A percentile compares a stretch with the other conserved stretches of the same genome.
Evolutionary conservation across 1,140 invertebrate species (phyloP).

Genomic region (Pinna nobilis): DNA sequence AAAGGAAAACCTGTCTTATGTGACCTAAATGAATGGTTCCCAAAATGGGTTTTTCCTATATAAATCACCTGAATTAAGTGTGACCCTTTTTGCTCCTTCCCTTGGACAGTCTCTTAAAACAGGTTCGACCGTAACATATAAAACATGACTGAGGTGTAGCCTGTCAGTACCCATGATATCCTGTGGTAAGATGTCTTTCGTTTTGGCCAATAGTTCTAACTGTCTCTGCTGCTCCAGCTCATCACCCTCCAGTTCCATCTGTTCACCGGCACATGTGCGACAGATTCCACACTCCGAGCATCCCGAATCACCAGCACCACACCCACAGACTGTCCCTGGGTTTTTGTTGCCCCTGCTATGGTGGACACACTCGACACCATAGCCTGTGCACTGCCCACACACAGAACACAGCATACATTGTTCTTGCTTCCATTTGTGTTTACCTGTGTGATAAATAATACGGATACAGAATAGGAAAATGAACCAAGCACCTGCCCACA

Average conservation of each 20-base stretch:
- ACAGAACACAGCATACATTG: slow-evolving; percentile 92
- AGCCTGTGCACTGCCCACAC: slow-evolving; percentile 96
- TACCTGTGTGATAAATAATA: slow-evolving; percentile 71
- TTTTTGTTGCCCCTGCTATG: slow-evolving; percentile 85
- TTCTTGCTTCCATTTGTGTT: slow-evolving; percentile 88
- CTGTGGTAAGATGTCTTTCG: not conserved
- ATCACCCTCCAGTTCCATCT: slow-evolving; percentile 76
- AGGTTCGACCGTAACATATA: too few species aligned
- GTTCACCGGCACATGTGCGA: slow-evolving; percentile 87
- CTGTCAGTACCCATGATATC: slow-evolving; percentile 9
- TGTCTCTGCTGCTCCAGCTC: slow-evolving; percentile 3
- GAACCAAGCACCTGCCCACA: too few species aligned
- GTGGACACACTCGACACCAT: slow-evolving; percentile 89
- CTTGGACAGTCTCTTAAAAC: too few species aligned
- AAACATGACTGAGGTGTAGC: too few species aligned
- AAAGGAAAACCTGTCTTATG: too few species aligned
- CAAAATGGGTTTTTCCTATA: too few species aligned
- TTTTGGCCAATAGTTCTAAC: slow-evolving; percentile 11
- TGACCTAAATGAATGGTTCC: too few species aligned
- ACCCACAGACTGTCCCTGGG: slow-evolving; percentile 85
- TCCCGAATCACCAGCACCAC: slow-evolving; percentile 95
- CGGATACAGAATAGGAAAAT: too few species aligned
- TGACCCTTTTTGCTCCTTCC: too few species aligned
- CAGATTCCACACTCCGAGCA: slow-evolving; percentile 95
- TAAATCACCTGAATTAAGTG: too few species aligned